These are phyloP conservation scores for Agrypnia vestita DNA, from an alignment of 1,140 invertebrate genomes.

Conservation along the genomic window DNA sequence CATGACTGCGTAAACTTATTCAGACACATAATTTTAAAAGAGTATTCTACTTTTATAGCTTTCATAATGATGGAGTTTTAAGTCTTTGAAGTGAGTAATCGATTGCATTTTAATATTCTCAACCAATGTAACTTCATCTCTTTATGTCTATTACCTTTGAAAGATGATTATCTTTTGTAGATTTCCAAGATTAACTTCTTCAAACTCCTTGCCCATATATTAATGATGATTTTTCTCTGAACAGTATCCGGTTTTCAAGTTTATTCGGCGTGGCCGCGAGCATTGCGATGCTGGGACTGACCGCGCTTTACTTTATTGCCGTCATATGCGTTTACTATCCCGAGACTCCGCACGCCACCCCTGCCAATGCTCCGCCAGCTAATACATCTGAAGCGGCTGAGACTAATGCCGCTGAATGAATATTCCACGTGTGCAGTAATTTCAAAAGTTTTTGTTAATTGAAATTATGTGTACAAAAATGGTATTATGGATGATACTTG, in stretches of 20 bases:
- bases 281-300: slow-evolving; percentile 58
- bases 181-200: too few relatives aligned
- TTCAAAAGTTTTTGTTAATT: too few relatives aligned
- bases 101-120: slow-evolving; percentile 4
- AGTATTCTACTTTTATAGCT: too few relatives aligned
- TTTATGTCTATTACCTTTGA: too few relatives aligned
- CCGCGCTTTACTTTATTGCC: slow-evolving; percentile 56
- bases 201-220: too few relatives aligned
- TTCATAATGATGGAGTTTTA: too few relatives aligned
- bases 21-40: too few relatives aligned
- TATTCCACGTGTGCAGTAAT: neutral
- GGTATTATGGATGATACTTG: too few relatives aligned
- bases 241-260: slow-evolving; percentile 56
- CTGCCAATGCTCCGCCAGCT: neutral
- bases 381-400: neutral
- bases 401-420: neutral
- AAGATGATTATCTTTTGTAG: too few relatives aligned
- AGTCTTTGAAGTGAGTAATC: neutral
- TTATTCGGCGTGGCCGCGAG: slow-evolving; percentile 58
- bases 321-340: slow-evolving; percentile 58
- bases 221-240: slow-evolving; percentile 15
- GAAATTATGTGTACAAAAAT: too few relatives aligned
- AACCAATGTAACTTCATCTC: neutral
- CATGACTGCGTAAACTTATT: too few relatives aligned
- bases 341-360: slow-evolving; percentile 38